Base-by-base conservation (phyloP, 2,113 vertebrate species). In the Tenrec ecaudatus region DNA sequence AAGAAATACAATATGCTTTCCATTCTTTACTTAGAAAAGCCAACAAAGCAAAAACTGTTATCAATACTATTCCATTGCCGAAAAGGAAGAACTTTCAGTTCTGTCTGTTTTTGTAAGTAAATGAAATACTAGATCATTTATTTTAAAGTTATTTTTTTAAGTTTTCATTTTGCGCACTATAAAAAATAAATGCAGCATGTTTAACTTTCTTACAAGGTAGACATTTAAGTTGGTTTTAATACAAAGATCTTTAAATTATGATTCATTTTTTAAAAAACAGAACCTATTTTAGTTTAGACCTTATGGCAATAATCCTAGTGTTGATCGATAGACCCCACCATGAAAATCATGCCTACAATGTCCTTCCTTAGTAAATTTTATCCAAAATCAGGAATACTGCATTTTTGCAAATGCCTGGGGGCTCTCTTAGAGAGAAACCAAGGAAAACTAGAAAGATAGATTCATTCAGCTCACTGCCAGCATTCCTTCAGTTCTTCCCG, bases 301-400 rank as follows among this genome's bases (percentile, higher is more conserved):
- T 82, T 79, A 62, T 53, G 38, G 73, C 64, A 90, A 82, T 10
- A 43, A 43, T 57, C 43, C 75, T 79, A 71, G 69, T 93, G 77
- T 83, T 82, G 43, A 94, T 80, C 62, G 82, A 90, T 78, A 94
- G 69, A 58, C 33, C 29, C 89, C 88, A 91, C 33, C 57, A 90
- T 38, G 73, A 69, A 94, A 89, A 79, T 47, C 7, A 88, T 90
- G 29, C 38, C 33, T 20, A 69, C 19, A 36, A 38, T 53, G 90
- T 79, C 60, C 84, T 77, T 94, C 77, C 43, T 29, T 79, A 76
- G 79, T 58, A 76, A 76, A 83, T 69, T 79, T 82, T 64, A 64
- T 7, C 57, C 19, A 66, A 7, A 20, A 53, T n/a, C 76, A 53
- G 58, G 73, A 82, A 92, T 81, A 86, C 36, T 79, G 47, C 16